phyloP scores from a whole-genome alignment of 2,113 vertebrate genomes.

The Odontophorus gujanensis region DNA sequence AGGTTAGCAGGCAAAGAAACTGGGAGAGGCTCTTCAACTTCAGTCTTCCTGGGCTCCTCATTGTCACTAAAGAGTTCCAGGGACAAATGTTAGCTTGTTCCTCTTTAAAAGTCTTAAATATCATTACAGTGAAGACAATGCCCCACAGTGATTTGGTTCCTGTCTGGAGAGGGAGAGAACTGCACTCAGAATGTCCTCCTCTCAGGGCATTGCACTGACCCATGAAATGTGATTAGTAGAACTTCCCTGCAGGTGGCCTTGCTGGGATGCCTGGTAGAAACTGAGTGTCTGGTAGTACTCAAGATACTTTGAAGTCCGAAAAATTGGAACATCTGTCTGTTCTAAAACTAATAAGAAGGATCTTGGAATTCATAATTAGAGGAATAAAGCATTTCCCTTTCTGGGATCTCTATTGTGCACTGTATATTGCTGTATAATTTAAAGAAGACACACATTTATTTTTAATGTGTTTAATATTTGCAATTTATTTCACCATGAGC shows the following conservation, averaged over 20 bases:
- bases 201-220: constrained; percentile 11
- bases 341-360: background rate
- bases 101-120: constrained; percentile 20
- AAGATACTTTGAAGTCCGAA: background rate
- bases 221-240: constrained; percentile 62
- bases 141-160: constrained; percentile 21
- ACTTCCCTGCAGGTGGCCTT: constrained; percentile 45
- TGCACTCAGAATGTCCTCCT: constrained; percentile 24
- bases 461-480: constrained; percentile 4
- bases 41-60: background rate
- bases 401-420: background rate
- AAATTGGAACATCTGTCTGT: background rate
- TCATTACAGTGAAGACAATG: constrained; percentile 24
- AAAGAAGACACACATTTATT: background rate
- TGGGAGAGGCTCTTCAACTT: background rate
- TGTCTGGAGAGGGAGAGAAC: background rate
- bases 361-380: background rate
- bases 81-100: background rate
- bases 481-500: background rate
- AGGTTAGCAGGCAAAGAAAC: background rate
- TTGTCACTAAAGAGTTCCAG: constrained; percentile 5
- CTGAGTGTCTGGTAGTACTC: background rate
- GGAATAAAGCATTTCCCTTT: background rate
- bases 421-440: background rate
- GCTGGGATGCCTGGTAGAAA: background rate